Evolutionary conservation across 2,113 vertebrate species (phyloP), one percentile per base, ranked within the genome.

Genomic region (Dicrurus megarhynchus): DNA sequence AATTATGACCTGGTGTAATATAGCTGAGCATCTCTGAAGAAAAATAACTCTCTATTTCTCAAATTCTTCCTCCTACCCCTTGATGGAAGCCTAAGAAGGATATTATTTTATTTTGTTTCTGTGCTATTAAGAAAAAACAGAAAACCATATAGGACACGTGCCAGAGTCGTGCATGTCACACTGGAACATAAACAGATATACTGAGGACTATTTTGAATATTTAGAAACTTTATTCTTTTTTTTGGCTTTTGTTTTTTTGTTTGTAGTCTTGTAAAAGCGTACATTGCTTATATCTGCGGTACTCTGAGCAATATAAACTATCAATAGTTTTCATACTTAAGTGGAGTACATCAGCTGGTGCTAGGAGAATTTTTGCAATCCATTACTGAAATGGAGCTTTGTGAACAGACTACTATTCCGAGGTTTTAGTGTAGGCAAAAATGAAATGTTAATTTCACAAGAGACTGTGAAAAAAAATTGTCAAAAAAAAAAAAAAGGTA

Each of bases 1-100:
- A 98, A 97, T 98, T 89, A 89, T 63, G 94, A 97, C 75, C 93
- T 20, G 26, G 64, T 83, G 73, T 81, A 94, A 94, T 93, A 56
- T 50, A 85, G 67, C 69, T 70, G 90, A 97, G 94, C n/a, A 84
- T 88, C 88, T 94, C 80, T 39, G 63, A 60, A 41, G 70, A 89
- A 84, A 82, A 95, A 71, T 55, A 85, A 41, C 21, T 88, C 27
- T 56, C 1, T 56, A 4, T 86, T 86, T 88, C 52, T 71, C n/a
- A 67, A 60, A 56, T 84, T 86, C 50, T 71, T 84, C 61, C 21
- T 95, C 79, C 32, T 60, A 53, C 18, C 5, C 16, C 32, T 75
- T 69, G 42, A 56, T 42, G 28, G 21, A 64, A 41, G 26, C 70
- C 32, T 61, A 67, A 85, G 47, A 83, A 49, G 44, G 35, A 50